Percentiles rank a stretch among this genome's conserved stretches.
Conservation (phyloP, 2,113 vertebrate genomes). For the Puntigrus tetrazona region DNA sequence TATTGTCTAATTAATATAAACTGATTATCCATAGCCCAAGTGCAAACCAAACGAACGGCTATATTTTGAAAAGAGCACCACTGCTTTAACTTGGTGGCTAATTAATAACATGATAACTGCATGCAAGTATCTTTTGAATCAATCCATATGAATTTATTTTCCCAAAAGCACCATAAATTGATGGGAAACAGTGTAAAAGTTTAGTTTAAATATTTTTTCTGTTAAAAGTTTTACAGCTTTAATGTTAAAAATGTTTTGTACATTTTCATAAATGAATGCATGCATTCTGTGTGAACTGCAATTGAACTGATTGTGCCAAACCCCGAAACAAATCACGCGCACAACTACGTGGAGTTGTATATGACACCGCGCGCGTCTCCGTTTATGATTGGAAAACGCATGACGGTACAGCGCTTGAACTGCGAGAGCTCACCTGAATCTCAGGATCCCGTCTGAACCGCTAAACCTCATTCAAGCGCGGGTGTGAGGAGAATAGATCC, state of each 20-base stretch:
- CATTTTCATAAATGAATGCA: neutral
- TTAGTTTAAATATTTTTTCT: neutral
- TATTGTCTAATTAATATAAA: neutral
- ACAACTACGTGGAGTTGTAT: neutral
- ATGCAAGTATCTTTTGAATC: too few species aligned
- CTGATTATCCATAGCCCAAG: neutral
- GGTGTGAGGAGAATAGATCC: slow-evolving; percentile 6
- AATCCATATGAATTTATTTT: neutral
- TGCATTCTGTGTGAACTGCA: neutral
- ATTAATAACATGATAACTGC: neutral
- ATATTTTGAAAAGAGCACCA: neutral
- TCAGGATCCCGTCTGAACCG: neutral
- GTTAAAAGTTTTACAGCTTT: neutral
- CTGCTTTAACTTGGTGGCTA: neutral
- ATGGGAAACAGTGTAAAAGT: neutral
- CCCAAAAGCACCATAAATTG: neutral
- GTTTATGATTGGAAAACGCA: neutral
- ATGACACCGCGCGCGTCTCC: neutral
- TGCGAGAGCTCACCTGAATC: slow-evolving; percentile 30
- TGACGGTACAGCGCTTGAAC: neutral
- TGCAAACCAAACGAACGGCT: neutral
- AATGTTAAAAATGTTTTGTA: too few species aligned
- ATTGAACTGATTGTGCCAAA: neutral
- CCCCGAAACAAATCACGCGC: too few species aligned
- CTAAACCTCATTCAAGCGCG: neutral